Conservation (phyloP, 2,888 invertebrate species). For the Vesta saturnalis region DNA sequence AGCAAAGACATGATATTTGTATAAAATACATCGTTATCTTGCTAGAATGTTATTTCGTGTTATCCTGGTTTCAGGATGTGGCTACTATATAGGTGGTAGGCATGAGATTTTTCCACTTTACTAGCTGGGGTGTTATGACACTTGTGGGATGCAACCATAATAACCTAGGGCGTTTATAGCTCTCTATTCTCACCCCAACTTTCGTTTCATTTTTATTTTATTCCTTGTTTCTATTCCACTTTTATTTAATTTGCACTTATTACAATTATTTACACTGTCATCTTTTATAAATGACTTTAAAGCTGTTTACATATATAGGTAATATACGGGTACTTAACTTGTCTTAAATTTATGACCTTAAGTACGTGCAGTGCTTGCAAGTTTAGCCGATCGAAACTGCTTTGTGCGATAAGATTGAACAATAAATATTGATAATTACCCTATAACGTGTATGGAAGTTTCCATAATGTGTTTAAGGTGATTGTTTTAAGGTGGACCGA, state of each 20-base stretch:
- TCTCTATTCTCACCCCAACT: slow-evolving; percentile 31
- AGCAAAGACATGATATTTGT: slow-evolving; percentile 19
- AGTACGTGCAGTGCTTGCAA: neutral
- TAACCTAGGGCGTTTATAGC: slow-evolving; percentile 40
- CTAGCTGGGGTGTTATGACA: slow-evolving; percentile 40
- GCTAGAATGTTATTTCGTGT: slow-evolving; percentile 28
- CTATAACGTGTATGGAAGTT: neutral
- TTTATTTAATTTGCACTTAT: neutral
- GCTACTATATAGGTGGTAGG: slow-evolving; percentile 27
- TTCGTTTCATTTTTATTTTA: slow-evolving; percentile 21
- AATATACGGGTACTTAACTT: neutral
- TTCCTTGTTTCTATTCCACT: slow-evolving; percentile 29
- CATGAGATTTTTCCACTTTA: slow-evolving; percentile 40
- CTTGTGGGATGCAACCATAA: slow-evolving; percentile 41
- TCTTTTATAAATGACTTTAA: neutral
- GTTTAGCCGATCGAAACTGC: slow-evolving; percentile 2
- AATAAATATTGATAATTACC: slow-evolving; percentile 5
- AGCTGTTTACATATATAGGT: neutral
- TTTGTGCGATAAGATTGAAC: neutral
- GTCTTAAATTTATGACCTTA: neutral
- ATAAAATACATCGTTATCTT: slow-evolving; percentile 29
- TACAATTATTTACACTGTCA: neutral
- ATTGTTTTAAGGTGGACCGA: too few species aligned
- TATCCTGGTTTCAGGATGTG: slow-evolving; percentile 37
- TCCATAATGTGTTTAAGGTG: neutral